These are phyloP conservation scores for Netelia melanura DNA, from an alignment of 2,888 invertebrate genomes.

Conservation along the genomic window DNA sequence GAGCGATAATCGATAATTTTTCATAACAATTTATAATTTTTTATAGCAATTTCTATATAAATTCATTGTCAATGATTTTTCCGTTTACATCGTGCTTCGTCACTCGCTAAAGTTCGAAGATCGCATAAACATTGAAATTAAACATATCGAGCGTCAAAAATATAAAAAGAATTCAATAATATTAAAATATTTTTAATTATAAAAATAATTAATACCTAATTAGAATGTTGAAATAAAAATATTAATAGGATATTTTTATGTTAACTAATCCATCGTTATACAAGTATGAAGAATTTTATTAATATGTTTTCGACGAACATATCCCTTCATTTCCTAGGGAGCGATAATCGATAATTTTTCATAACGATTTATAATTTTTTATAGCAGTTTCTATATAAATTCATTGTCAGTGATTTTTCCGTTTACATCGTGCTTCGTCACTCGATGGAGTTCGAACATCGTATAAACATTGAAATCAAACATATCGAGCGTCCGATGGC, in stretches of 20 bases:
- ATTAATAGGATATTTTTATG: too few species aligned
- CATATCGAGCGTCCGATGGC: neutral
- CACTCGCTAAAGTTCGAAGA: neutral
- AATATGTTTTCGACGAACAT: too few species aligned
- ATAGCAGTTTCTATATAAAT: conserved; percentile 6
- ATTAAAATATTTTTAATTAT: too few species aligned
- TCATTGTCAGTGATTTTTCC: neutral
- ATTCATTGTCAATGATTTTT: conserved; percentile 5
- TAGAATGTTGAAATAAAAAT: too few species aligned
- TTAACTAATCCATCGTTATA: too few species aligned
- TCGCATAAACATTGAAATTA: neutral
- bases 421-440: neutral
- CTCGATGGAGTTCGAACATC: neutral
- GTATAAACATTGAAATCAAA: neutral
- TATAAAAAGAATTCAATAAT: too few species aligned
- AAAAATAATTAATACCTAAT: too few species aligned
- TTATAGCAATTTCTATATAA: conserved; percentile 1
- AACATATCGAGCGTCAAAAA: neutral
- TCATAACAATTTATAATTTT: neutral
- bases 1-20: neutral
- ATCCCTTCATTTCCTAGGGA: too few species aligned
- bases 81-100: neutral
- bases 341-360: neutral
- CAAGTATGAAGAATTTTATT: too few species aligned
- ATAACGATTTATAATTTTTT: neutral